Conservation (phyloP, 2,797 vertebrate genomes). For the Lemur catta region DNA sequence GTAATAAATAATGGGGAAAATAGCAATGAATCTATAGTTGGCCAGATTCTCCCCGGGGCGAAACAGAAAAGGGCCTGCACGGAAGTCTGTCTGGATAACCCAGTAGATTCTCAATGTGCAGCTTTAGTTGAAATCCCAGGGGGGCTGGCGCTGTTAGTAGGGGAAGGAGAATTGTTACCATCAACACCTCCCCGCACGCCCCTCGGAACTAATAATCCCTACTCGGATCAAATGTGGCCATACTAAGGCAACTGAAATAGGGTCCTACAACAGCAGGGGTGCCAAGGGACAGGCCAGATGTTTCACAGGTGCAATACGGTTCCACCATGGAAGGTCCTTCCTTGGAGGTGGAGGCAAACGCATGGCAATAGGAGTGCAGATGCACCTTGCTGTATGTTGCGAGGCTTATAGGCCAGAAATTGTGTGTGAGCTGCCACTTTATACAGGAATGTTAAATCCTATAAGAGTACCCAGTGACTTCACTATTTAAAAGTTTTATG, state of each 20-base stretch:
- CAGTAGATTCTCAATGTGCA: constrained; percentile 12
- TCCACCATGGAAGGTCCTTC: not conserved
- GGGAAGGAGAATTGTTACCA: constrained; percentile 18
- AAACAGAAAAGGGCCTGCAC: constrained; percentile 56
- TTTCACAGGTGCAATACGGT: not conserved
- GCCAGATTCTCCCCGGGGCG: constrained; percentile 68
- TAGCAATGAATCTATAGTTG: constrained; percentile 78
- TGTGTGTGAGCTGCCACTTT: not conserved
- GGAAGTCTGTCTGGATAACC: constrained; percentile 50
- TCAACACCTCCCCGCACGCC: not conserved
- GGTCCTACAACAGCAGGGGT: not conserved
- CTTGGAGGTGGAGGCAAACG: not conserved
- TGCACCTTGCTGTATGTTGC: accelerated
- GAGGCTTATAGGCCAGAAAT: not conserved
- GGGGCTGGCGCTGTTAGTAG: not conserved
- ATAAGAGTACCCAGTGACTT: not conserved
- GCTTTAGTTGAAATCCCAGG: constrained; percentile 25
- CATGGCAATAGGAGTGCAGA: not conserved
- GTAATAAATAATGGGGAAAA: constrained; percentile 80
- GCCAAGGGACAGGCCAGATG: not conserved
- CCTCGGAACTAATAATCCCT: not conserved
- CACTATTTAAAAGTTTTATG: not conserved
- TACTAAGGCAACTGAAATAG: not conserved
- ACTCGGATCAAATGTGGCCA: not conserved
- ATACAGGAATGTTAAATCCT: not conserved